Percentiles rank a stretch among this genome's conserved stretches.
These are phyloP conservation scores for Mesochorus sp. DNA, from an alignment of 2,888 invertebrate species.

Conservation along the genomic window DNA sequence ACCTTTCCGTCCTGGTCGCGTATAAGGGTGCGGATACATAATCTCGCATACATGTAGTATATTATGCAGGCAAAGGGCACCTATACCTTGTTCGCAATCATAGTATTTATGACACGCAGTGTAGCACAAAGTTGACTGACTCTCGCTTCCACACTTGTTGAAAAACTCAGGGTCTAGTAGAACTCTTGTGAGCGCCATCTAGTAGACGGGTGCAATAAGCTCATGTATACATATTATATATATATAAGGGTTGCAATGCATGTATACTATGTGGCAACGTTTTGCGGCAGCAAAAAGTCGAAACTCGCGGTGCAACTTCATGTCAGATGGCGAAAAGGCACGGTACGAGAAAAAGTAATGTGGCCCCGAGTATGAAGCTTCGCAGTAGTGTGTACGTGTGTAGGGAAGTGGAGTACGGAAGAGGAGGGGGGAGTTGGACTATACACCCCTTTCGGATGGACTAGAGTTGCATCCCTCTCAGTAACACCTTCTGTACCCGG, in stretches of 20 bases:
- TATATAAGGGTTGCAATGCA: conserved; percentile 1
- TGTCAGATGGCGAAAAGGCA: conserved; percentile 59
- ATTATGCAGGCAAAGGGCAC: neutral
- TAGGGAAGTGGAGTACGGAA: conserved; percentile 27
- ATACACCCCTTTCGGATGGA: conserved; percentile 24
- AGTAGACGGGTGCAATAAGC: neutral
- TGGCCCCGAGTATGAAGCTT: conserved; percentile 49
- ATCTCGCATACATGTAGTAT: neutral
- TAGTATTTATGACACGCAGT: conserved; percentile 74
- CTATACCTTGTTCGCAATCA: conserved; percentile 66
- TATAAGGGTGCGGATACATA: neutral
- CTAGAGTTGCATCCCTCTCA: conserved; percentile 13
- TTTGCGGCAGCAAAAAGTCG: conserved; percentile 52
- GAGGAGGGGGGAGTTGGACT: conserved; percentile 27
- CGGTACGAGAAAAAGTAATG: conserved; percentile 56
- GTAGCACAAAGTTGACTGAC: conserved; percentile 70
- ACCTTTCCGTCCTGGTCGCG: conserved; percentile 55
- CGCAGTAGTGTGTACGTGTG: no score
- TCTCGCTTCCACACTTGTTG: neutral
- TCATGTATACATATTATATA: no score
- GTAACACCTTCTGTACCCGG: neutral
- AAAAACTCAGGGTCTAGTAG: conserved; percentile 34
- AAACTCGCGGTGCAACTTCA: conserved; percentile 58
- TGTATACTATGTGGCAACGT: conserved; percentile 20
- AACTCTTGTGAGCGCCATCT: conserved; percentile 31